Evolutionary conservation across 2,113 vertebrate genomes (phyloP), one percentile per base, ranked within the genome.

Genomic region (Pao palembangensis): DNA sequence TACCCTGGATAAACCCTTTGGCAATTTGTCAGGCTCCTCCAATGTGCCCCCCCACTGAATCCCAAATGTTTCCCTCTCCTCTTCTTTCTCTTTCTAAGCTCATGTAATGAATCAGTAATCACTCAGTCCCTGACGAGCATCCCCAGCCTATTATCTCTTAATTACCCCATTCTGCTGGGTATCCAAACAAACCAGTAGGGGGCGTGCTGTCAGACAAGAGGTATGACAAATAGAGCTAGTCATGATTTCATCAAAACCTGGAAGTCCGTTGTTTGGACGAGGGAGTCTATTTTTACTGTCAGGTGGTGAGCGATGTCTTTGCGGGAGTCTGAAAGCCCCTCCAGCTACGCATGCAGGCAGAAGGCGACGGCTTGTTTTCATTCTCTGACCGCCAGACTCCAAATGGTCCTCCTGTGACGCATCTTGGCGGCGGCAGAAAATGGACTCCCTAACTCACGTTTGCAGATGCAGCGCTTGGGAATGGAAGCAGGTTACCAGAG

Each of bases 51-150:
- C 76, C 69, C 72, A 53, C 55, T 1, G n/a, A 74, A 75, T 69
- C 51, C 51, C 50, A 16, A 62, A 67, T 71, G 61, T 67, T 67
- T 79, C 58, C 75, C 71, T 74, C 46, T 64, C 58, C 71, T 74
- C 66, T 69, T 78, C 59, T 73, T 74, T 73, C 67, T 71, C 54
- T 5, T 79, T 83, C 71, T 88, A 91, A 91, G 88, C 88, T 85
- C 66, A 75, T 89, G 88, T 91, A 90, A 91, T 91, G 88, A 90
- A 88, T 88, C 76, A 74, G 83, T 87, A 88, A 89, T 90, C 85
- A 89, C 81, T 66, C 44, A 8, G 81, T 85, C 81, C 78, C 84
- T 81, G 81, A 87, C 71, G 84, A 89, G 75, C 80, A 82, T 86
- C 80, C 83, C 81, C 66, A 71, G 79, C 66, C 86, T 79, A 84